Base-by-base conservation (phyloP, 2,113 vertebrate species). In the Drymodes brunneopygia region DNA sequence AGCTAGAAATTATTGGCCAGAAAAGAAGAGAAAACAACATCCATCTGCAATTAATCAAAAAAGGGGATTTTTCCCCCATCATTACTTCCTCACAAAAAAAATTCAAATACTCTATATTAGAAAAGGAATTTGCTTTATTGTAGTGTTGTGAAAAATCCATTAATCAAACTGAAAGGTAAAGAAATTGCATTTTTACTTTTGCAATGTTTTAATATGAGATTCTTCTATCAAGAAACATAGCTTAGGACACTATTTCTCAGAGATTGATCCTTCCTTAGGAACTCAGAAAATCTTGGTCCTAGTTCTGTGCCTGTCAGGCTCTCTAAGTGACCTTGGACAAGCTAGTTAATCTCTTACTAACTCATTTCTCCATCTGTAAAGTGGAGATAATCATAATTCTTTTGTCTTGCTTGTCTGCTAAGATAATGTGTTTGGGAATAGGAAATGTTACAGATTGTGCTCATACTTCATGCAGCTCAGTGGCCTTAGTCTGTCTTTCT, bases 121-220 rank as follows among this genome's bases (percentile, higher is more conserved):
- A 94, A 95, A 88, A 93, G 42, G 45, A 95, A 92, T 71, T 74
- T 93, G 31, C 80, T 92, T 94, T 95, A 73, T 84, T 96, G 79
- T 83, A 86, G 31, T 64, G 58, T 50, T 87, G 27, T 91, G 85
- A 90, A 94, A 82, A 97, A 95, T 88, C 82, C 87, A 95, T 95
- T 96, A 86, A 96, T 97, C 95, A 96, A 95, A 96, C 60, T 92
- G 96, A 97, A 95, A 96, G 96, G 94, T 85, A 96, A 95, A 89
- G 91, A 96, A 96, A 97, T 96, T 97, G 94, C 77, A 94, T 95
- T 96, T 96, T 96, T 93, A 91, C 73, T 95, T 96, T 44, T 89
- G 53, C 87, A 97, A 97, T 5, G 10, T 96, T 97, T 97, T 97
- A 97, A 97, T 95, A 95, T 0, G 3, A 90, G 57, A 81, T 67